Base-by-base conservation (phyloP, 2,113 vertebrate genomes). In the Loxodonta africana region DNA sequence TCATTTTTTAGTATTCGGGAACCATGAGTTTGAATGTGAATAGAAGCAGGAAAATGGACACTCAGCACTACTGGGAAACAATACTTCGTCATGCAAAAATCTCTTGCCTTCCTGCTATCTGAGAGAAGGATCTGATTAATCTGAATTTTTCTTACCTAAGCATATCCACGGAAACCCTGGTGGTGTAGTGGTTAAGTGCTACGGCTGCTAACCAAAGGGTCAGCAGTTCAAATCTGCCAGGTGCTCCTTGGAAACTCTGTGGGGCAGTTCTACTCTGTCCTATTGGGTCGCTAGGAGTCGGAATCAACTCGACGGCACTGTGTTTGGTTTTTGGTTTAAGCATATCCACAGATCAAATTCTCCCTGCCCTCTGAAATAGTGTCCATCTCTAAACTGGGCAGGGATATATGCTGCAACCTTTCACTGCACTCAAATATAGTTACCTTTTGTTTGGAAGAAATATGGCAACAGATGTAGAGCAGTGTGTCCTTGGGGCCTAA, bases 61-160 rank as follows among this genome's bases (percentile, higher is more conserved):
- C 63, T 91, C 63, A 95, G 93, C 76, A 94, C n/a, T 78, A 83
- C 77, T 67, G 14, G 71, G 44, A 94, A 95, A 88, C 44, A 80
- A 25, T 25, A 12, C 6, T 74, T 95, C 81, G 78, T 91, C 83
- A 67, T 60, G 60, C 25, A 82, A 94, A 86, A 60, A 67, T 80
- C 65, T 84, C 33, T 84, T 90, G 71, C 20, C 60, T 93, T 88
- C 37, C 65, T 93, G 48, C 2, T 78, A 41, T 71, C 78, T 82
- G 63, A 88, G 20, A 87, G 81, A 94, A 95, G 11, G 30, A 62
- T 78, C 87, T 94, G 83, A 94, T 96, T 97, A 95, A 94, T 95
- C 94, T 96, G 57, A 94, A 82, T 85, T 91, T 73, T 95, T 95
- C 85, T 88, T 95, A 96, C n/a, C 41, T 88, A 84, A 94, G 89